Base-by-base conservation (phyloP, 2,888 invertebrate species). In the Yponomeuta malinellus region DNA sequence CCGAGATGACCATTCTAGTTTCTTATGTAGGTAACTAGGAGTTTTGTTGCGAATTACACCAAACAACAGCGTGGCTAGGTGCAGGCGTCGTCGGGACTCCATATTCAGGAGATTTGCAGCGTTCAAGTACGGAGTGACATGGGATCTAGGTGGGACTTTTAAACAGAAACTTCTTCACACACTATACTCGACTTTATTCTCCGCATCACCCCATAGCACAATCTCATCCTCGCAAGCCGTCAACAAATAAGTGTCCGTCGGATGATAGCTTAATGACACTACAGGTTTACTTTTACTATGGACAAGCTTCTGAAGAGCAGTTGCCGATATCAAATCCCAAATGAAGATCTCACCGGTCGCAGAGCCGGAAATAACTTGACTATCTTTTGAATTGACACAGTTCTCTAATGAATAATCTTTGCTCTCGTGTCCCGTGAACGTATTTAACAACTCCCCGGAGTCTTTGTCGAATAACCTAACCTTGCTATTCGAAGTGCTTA, bases 341-440 rank as follows among this genome's bases (percentile, higher is more conserved):
- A 95, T 94, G 90, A 96, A 97, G 8, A 98, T 90, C 76, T 94
- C 93, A 0, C 99, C 99, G 73, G 96, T 96, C 15, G 96, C 96
- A 0, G 98, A 98, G 0, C 99, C 99, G 31, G 97, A 97, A 65
- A 99, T 89, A 67, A 99, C 95, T 77, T 96, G 95, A 68, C 95
- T 96, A 83, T 99, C 99, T 74, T 95, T 96, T 71, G 94, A 93
- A 84, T 97, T 95, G 0, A 98, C 94, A 71, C 96, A 95, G 82
- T 97, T 97, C 86, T 99, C 98, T 66, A 99, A 93, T 78, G 96
- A 95, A 83, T 96, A 96, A 79, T 98, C 96, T 73, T 94, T 95
- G 70, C 96, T 95, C 74, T 93, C 93, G 81, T 99, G 98, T 0
- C 98, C 99, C 31, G 90, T 93, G 81, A 97, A 99, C 71, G 95